phyloP scores from a whole-genome alignment of 2,888 invertebrate genomes.

The Seira musarum region DNA sequence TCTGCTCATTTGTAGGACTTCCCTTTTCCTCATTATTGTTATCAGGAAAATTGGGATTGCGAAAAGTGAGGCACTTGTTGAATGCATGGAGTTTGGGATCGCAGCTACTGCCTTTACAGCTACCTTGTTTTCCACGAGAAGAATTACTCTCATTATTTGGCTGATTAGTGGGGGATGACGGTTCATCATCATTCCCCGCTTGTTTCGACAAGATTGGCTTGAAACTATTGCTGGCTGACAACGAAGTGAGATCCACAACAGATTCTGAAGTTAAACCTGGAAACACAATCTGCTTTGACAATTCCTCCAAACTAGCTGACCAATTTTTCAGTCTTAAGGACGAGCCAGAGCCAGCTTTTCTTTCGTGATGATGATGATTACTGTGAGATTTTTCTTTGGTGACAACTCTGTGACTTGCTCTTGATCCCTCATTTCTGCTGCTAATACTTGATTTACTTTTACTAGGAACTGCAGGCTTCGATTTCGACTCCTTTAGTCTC shows the following conservation, averaged over 20 bases:
- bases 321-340: slow-evolving; percentile 66
- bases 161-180: slow-evolving; percentile 41
- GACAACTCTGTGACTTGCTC: slow-evolving; percentile 59
- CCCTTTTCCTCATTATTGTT: slow-evolving; percentile 57
- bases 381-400: slow-evolving; percentile 55
- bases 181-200: slow-evolving; percentile 23
- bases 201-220: slow-evolving; percentile 39
- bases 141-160: slow-evolving; percentile 32
- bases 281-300: slow-evolving; percentile 68
- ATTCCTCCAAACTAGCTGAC: slow-evolving; percentile 68
- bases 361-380: slow-evolving; percentile 42
- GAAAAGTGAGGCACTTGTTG: slow-evolving; percentile 66
- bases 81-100: slow-evolving; percentile 52
- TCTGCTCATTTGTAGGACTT: slow-evolving; percentile 49
- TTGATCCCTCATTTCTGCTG: slow-evolving; percentile 57
- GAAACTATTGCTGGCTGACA: slow-evolving; percentile 55
- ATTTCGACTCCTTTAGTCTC: slow-evolving; percentile 36
- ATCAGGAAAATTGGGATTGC: slow-evolving; percentile 61
- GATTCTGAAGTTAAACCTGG: slow-evolving; percentile 64
- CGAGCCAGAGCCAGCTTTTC: slow-evolving; percentile 45
- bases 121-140: slow-evolving; percentile 22
- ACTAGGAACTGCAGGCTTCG: slow-evolving; percentile 47
- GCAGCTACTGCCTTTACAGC: slow-evolving; percentile 22
- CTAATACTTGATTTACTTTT: slow-evolving; percentile 41
- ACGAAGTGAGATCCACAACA: slow-evolving; percentile 64